Percentiles rank a stretch among this genome's conserved stretches.
phyloP scores from a whole-genome alignment of 2,888 invertebrate species.

The Daptonema setosum region DNA sequence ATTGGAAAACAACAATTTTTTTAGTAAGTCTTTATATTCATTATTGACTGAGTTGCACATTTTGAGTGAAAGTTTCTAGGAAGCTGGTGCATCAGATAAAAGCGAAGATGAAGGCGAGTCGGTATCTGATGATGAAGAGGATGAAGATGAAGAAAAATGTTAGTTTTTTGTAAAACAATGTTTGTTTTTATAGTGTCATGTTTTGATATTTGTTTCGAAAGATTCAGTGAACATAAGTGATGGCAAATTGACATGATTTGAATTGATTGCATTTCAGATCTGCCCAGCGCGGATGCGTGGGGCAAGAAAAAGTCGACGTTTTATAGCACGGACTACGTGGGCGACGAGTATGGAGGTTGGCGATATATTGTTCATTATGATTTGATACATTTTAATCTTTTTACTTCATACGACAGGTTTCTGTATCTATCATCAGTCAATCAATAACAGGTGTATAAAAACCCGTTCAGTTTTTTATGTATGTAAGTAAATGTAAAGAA shows the following conservation, averaged over 20 bases:
- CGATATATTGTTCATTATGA: background rate
- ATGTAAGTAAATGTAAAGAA: background rate
- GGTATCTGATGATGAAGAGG: background rate
- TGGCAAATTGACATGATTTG: too few relatives aligned
- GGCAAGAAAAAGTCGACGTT: slow-evolving; percentile 28
- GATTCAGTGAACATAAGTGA: too few relatives aligned
- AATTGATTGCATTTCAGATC: slow-evolving; percentile 6
- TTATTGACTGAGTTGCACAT: too few relatives aligned
- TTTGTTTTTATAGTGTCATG: too few relatives aligned
- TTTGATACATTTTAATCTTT: background rate
- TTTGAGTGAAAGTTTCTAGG: too few relatives aligned
- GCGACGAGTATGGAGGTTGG: slow-evolving; percentile 11
- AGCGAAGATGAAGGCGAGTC: background rate
- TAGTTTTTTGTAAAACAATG: too few relatives aligned
- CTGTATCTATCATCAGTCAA: background rate
- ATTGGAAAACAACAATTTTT: too few relatives aligned
- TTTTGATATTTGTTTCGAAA: too few relatives aligned
- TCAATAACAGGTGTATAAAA: background rate
- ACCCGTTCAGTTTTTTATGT: background rate
- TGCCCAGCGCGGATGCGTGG: slow-evolving; percentile 28
- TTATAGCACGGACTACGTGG: slow-evolving; percentile 26
- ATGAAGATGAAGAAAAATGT: background rate
- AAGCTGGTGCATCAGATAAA: too few relatives aligned
- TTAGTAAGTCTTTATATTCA: too few relatives aligned
- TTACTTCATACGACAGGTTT: background rate